Evolutionary conservation across 2,888 invertebrate species (phyloP), one percentile per base, ranked within the genome.

Genomic region (Spialia ferax): DNA sequence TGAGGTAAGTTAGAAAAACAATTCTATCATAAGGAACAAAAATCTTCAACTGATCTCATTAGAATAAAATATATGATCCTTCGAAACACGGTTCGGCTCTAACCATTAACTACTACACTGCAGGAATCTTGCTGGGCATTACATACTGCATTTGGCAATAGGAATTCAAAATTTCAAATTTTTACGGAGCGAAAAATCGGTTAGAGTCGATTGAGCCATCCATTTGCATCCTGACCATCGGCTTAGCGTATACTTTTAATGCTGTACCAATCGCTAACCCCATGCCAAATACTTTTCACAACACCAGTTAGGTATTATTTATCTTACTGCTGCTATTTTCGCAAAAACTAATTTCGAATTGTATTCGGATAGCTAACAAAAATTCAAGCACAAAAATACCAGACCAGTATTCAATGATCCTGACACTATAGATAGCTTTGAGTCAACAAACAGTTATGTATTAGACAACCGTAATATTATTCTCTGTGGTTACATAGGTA

Each of bases 381-480:
- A 45, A 45, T 45, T 45, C 15, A 15, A 42, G 15, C 42, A 7
- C 15, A 15, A 15, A 7, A 42, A 42, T 15, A 1, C 35, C 11
- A 35, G 26, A 35, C 35, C 35, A 35, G 1, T 0, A 13, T 11
- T 32, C 10, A 11, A 1, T 32, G 11, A 32, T 3, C 1, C 7
- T 11, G 1, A 11, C 13, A 11, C 11, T 35, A 13, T 35, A 32
- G 11, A 32, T 8, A 32, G 2, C 10, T 15, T 35, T 13, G 10
- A 38, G n/a, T n/a, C n/a, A 38, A n/a, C n/a, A n/a, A 23, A 54
- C 23, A 11, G 6, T 26, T 82, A 86, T 86, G 86, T 85, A 85
- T 80, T 78, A 75, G 80, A 83, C 83, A 74, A 63, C 63, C 71
- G 76, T 81, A 84, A 80, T 81, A 83, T 81, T 78, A 81, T 81